A percentile compares a stretch with the other conserved stretches of the same genome.
These are phyloP conservation scores for Phalera bucephala DNA, from an alignment of 2,888 invertebrate species.

Conservation along the genomic window DNA sequence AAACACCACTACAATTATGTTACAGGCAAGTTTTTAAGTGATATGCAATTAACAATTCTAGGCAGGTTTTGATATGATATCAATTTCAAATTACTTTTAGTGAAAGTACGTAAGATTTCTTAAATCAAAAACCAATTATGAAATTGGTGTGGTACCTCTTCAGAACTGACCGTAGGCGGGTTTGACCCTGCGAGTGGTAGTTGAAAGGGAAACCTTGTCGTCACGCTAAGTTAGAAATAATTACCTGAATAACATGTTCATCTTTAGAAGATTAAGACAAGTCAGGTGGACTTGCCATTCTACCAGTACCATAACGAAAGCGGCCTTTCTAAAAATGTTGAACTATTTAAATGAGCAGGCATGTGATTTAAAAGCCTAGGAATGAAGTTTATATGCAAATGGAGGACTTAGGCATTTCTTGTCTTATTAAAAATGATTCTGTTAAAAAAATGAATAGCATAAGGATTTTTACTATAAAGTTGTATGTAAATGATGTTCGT, in stretches of 20 bases:
- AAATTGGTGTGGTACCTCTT: conserved; percentile 9
- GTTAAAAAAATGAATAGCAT: no score
- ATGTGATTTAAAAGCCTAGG: conserved; percentile 15
- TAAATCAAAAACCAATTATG: conserved; percentile 21
- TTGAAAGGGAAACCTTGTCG: conserved; percentile 44
- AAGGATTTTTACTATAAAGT: no score
- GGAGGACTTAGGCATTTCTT: conserved; percentile 3
- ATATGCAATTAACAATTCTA: no score
- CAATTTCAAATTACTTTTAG: conserved; percentile 17
- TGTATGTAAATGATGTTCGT: no score
- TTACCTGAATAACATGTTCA: conserved; percentile 28
- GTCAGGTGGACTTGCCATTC: conserved; percentile 8
- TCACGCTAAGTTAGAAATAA: conserved; percentile 29
- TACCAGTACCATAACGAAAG: conserved; percentile 19
- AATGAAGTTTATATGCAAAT: neutral
- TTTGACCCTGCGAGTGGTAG: conserved; percentile 26
- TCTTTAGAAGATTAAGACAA: conserved; percentile 20
- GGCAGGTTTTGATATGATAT: conserved; percentile 2
- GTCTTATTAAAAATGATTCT: no score
- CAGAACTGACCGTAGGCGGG: conserved; percentile 15
- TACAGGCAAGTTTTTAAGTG: no score
- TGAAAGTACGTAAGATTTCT: conserved; percentile 21
- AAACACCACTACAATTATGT: no score
- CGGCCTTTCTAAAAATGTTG: conserved; percentile 28
- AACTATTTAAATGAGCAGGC: conserved; percentile 11